A percentile compares a stretch with the other conserved stretches of the same genome.
Evolutionary conservation across 2,797 vertebrate species (phyloP).

Genomic region (Enteromius radiatus): DNA sequence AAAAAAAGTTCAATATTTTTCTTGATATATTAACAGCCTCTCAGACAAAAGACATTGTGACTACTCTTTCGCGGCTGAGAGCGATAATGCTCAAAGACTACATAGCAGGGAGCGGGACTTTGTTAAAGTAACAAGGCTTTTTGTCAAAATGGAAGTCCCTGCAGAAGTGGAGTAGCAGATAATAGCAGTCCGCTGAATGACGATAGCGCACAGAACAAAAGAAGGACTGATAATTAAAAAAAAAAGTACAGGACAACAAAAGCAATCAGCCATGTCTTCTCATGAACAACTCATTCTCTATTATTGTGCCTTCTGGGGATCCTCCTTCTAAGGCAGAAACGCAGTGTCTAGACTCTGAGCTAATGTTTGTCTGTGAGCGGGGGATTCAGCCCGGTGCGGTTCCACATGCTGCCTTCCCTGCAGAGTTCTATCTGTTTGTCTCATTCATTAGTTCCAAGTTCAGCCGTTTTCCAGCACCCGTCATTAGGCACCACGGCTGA

Average conservation of each 20-base stretch:
- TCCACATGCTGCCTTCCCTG: constrained; percentile 36
- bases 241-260: constrained; percentile 46
- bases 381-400: constrained; percentile 32
- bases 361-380: constrained; percentile 52
- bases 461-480: constrained; percentile 28
- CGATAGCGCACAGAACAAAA: constrained; percentile 44
- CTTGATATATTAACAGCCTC: background rate
- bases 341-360: constrained; percentile 51
- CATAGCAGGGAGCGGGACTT: constrained; percentile 6
- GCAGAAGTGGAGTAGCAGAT: constrained; percentile 42
- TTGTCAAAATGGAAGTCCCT: constrained; percentile 38
- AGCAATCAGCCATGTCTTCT: constrained; percentile 49
- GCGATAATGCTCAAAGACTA: constrained; percentile 10
- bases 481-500: constrained; percentile 33
- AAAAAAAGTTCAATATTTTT: background rate
- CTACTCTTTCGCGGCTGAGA: background rate
- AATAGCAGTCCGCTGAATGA: constrained; percentile 39
- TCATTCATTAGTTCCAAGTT: constrained; percentile 35
- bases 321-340: constrained; percentile 43
- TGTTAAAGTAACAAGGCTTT: constrained; percentile 17
- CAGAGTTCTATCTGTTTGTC: constrained; percentile 36
- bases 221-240: constrained; percentile 37
- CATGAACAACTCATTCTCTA: constrained; percentile 45
- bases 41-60: constrained; percentile 14
- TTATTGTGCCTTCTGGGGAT: constrained; percentile 51